These are phyloP conservation scores for Zosterops hypoxanthus DNA, from an alignment of 2,113 vertebrate genomes.

Conservation along the genomic window DNA sequence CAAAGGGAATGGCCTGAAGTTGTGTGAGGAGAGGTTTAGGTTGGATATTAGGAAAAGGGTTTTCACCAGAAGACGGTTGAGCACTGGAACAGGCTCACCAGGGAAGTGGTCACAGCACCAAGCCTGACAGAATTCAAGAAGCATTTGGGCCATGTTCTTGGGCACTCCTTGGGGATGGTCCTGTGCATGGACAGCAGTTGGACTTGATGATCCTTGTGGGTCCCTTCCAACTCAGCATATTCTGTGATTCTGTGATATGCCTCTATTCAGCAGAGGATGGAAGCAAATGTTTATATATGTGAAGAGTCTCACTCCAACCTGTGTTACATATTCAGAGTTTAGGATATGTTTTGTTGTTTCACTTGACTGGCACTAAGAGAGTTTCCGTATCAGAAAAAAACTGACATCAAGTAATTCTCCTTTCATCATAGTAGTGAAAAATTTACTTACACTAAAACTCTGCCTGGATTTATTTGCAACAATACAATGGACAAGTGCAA, in stretches of 20 bases:
- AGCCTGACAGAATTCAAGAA: not conserved
- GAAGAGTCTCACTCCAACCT: not conserved
- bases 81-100: too few species aligned
- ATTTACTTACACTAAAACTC: not conserved
- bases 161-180: not conserved
- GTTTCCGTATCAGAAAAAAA: not conserved
- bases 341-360: not conserved
- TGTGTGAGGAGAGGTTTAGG: not conserved
- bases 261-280: not conserved
- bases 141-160: rapidly evolving
- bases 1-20: not conserved
- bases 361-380: not conserved
- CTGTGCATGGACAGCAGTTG: not conserved
- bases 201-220: not conserved
- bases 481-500: not conserved
- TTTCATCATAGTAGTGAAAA: not conserved
- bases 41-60: not conserved
- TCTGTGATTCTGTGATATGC: not conserved
- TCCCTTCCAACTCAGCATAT: not conserved
- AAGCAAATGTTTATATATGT: not conserved
- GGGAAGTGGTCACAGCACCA: not conserved
- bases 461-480: not conserved
- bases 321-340: not conserved
- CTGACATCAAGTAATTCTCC: not conserved
- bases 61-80: not conserved